A percentile compares a stretch with the other conserved stretches of the same genome.
Conservation (phyloP, 2,888 invertebrate genomes). For the Calameuta pallipes region DNA sequence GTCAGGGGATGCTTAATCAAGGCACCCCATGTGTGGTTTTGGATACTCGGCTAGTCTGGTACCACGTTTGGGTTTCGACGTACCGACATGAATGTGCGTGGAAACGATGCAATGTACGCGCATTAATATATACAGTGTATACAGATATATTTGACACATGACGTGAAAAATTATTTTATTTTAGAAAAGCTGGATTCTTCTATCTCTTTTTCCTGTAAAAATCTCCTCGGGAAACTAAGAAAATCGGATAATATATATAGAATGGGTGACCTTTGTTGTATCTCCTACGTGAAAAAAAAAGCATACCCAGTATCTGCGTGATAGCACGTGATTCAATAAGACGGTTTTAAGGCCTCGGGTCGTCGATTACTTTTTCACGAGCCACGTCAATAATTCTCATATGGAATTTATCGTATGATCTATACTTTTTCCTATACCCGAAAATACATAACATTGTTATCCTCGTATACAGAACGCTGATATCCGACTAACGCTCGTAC, state of each 20-base stretch:
- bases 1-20: constrained; percentile 46
- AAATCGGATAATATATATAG: not conserved
- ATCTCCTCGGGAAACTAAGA: not conserved
- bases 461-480: not conserved
- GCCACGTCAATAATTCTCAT: not conserved
- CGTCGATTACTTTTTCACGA: not conserved
- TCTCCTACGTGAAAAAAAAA: not conserved
- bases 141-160: not conserved
- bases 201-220: not conserved
- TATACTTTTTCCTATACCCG: not conserved
- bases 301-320: not conserved
- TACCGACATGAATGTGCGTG: not conserved
- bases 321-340: not conserved
- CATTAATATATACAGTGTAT: not conserved
- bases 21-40: constrained; percentile 21
- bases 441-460: not conserved
- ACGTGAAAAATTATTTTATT: not conserved
- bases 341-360: not conserved
- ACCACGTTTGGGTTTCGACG: not conserved
- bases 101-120: not conserved
- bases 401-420: not conserved
- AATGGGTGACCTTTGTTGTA: not conserved
- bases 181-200: not conserved
- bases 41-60: not conserved
- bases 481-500: not conserved